Base-by-base conservation (phyloP, 1,140 invertebrate genomes). In the Wasmannia auropunctata region DNA sequence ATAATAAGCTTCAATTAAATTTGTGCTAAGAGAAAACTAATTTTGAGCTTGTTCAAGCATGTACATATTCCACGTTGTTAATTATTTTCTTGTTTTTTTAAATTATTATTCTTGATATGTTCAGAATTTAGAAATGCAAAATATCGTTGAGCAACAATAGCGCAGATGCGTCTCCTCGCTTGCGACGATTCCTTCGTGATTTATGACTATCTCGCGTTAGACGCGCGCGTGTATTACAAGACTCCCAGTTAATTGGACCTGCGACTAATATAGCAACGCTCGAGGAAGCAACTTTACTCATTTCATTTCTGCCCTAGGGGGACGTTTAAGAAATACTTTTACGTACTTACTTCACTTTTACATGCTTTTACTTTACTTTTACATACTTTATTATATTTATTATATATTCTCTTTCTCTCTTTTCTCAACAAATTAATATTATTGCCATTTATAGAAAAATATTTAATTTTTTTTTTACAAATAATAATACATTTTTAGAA, bases 161-260 rank as follows among this genome's bases (percentile, higher is more conserved):
- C 49, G 40, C 25, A 77, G 40, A 67, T 56, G 79, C 40, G 28
- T 22, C 37, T 79, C 28, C 37, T 49, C 49, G 58, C 56, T 19
- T 63, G 28, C 34, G 67, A 51, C 49, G 40, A 49, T 37, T 40
- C 16, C 77, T 51, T 51, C 63, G 31, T 88, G 85, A 91, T 90
- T 91, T 91, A 91, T 77, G 22, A 56, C 28, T 67, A 62, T 49
- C 60, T 85, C 67, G 75, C 76, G 75, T 90, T 90, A 87, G 76
- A 90, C 58, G 54, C 60, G 69, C 34, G 70, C 76, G 14, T 85
- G 86, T 81, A 87, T 86, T 86, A 85, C 88, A 90, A 70, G 69
- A 77, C 56, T 75, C 14, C n/a, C 75, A 40, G 75, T 90, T 90
- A 90, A 90, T 90, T 90, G 88, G 88, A 76, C 85, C 88, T 63